Base-by-base conservation (phyloP, 2,888 invertebrate species). In the Meloe dianella region DNA sequence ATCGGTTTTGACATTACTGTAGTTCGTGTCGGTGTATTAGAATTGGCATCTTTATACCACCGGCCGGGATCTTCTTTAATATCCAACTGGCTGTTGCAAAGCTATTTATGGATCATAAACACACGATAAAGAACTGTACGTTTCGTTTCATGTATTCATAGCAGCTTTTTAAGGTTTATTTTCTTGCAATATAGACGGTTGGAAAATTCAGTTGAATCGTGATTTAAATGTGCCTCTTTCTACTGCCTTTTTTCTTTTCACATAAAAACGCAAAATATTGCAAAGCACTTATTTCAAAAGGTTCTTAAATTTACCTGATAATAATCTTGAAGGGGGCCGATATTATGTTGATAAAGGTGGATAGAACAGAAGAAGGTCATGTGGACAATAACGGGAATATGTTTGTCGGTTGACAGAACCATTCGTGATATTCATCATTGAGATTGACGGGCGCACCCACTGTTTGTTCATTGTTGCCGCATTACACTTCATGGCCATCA, bases 51-150 rank as follows among this genome's bases (percentile, higher is more conserved):
- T 75, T 74, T 75, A 72, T 71, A 69, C 62, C 60, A 61, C 62
- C 27, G 12, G 4, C 54, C 66, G 71, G 72, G 70, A 71, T 72
- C 58, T 61, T 70, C 72, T 72, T 27, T 71, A 70, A 73, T 70
- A 72, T 68, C 67, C 68, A 63, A 70, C 68, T 66, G 69, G 70
- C 68, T 69, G 65, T 71, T 72, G 64, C 67, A 68, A 70, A 69
- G 71, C 71, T 72, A 73, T 75, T 75, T 75, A 75, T 74, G 75
- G 69, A 73, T 71, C 74, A 71, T 74, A 75, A 75, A 74, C 74
- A 73, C 72, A 67, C 65, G 65, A 65, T 64, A 67, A 70, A 71
- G 67, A 71, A 71, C 69, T 71, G 72, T 66, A 65, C 67, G 67
- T 69, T 69, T 67, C 65, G 61, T 65, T 71, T 71, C 67, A 68